Conservation (phyloP, 2,888 invertebrate species). For the Rotaria sp. region DNA sequence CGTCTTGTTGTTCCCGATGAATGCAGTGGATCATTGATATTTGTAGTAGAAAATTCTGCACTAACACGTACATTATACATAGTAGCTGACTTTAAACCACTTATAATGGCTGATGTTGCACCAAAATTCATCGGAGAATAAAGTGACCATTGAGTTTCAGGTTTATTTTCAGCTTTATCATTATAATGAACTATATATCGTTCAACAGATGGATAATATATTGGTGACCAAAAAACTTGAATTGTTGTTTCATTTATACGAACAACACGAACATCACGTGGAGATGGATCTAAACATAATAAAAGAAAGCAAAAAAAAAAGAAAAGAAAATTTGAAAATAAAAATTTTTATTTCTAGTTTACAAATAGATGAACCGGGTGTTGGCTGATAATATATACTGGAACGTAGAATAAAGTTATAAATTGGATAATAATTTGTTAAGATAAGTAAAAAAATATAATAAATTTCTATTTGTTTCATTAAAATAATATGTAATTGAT, state of each 20-base stretch:
- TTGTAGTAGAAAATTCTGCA: not conserved
- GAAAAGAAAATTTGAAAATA: not conserved
- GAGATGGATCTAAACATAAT: not conserved
- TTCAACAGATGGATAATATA: not conserved
- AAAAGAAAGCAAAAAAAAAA: not conserved
- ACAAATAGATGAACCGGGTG: not conserved
- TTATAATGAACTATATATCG: conserved; percentile 2
- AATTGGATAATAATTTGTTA: not conserved
- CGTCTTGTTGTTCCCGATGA: not conserved
- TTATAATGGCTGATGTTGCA: not conserved
- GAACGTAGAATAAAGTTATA: not conserved
- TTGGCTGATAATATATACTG: not conserved
- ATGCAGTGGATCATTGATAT: not conserved
- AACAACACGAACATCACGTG: not conserved
- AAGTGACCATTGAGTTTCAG: not conserved
- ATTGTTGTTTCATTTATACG: conserved; percentile 16
- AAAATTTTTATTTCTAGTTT: not conserved
- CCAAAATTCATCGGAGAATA: not conserved
- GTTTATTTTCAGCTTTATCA: conserved; percentile 17
- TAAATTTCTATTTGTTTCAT: not conserved
- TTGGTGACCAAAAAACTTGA: not conserved
- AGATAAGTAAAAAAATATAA: not conserved
- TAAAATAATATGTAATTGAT: not conserved
- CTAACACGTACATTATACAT: conserved; percentile 23
- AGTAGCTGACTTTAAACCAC: not conserved